phyloP scores from a whole-genome alignment of 2,888 invertebrate genomes.

The Ariolimax columbianus region DNA sequence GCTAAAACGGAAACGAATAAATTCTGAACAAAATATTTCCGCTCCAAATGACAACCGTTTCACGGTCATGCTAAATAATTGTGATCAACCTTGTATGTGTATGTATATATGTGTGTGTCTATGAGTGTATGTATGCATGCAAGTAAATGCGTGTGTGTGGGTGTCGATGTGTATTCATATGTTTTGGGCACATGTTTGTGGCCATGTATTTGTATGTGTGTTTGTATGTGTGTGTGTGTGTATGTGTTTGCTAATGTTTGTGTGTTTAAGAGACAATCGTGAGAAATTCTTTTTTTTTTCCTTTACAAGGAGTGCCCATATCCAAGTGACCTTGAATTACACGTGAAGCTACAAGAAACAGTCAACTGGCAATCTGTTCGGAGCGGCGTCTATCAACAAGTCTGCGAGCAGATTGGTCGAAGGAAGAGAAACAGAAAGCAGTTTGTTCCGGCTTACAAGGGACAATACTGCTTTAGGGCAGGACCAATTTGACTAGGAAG shows the following conservation, averaged over 20 bases:
- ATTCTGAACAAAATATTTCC: no score
- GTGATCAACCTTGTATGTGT: no score
- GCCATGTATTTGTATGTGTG: no score
- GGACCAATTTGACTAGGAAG: constrained; percentile 77
- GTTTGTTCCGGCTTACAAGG: constrained; percentile 75
- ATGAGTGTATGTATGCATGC: no score
- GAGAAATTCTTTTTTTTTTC: not conserved
- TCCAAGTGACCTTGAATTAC: constrained; percentile 65
- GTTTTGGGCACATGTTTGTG: not conserved
- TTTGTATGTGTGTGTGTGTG: no score
- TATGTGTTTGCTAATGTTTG: not conserved
- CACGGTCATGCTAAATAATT: no score
- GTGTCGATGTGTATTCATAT: not conserved
- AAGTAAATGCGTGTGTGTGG: no score
- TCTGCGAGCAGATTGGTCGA: constrained; percentile 55
- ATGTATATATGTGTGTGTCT: no score
- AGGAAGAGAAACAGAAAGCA: constrained; percentile 61
- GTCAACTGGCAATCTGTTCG: constrained; percentile 70
- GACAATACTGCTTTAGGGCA: constrained; percentile 68
- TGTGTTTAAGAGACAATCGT: not conserved
- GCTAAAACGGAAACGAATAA: no score
- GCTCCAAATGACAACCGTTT: no score
- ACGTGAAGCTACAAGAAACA: constrained; percentile 64
- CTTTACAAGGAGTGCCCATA: constrained; percentile 66
- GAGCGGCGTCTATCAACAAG: constrained; percentile 62